Conservation (phyloP, 92 coral and sea anemone genomes). For the Zoanthus sansibaricus region DNA sequence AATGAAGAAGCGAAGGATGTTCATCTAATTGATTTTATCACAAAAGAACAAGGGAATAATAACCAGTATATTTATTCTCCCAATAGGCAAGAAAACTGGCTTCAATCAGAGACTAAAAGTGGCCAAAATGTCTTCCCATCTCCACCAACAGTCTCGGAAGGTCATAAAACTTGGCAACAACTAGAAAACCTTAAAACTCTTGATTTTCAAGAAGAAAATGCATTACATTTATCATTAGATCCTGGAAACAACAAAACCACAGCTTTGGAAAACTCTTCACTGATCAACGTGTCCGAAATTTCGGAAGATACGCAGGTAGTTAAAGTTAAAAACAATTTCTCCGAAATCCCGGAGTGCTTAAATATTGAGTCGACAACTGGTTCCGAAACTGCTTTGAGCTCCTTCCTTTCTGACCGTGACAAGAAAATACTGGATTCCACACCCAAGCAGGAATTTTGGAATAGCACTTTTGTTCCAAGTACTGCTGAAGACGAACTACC, state of each 20-base stretch:
- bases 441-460: conserved; percentile 1
- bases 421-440: background rate
- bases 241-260: background rate
- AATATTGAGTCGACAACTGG: background rate
- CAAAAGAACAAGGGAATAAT: background rate
- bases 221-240: background rate
- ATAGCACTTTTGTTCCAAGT: background rate
- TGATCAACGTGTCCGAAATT: conserved; percentile 11
- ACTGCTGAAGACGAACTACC: background rate
- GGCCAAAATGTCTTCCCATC: background rate
- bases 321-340: background rate
- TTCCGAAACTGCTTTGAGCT: background rate
- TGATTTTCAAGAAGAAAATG: background rate
- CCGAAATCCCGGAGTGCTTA: background rate
- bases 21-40: background rate
- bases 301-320: background rate
- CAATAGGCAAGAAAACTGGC: background rate
- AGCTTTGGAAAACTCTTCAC: background rate
- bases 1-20: background rate
- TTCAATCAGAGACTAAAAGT: background rate
- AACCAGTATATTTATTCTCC: background rate
- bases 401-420: background rate
- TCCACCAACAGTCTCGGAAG: background rate
- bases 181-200: background rate
- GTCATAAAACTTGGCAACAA: background rate